Conservation (phyloP, 2,888 invertebrate species). For the Ctena decussata region DNA sequence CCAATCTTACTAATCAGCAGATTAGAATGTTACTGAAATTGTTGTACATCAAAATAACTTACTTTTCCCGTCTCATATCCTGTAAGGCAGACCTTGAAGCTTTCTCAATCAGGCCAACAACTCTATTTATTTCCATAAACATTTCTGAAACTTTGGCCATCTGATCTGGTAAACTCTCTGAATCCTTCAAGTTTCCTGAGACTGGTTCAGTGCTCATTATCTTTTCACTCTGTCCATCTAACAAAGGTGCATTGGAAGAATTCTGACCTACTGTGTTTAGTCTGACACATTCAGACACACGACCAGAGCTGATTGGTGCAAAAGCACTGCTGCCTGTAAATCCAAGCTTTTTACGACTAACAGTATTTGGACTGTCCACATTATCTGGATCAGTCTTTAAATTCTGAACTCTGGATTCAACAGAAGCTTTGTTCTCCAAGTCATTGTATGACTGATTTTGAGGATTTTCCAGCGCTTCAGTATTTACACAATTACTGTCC, state of each 20-base stretch:
- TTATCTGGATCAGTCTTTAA: neutral
- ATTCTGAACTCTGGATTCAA: neutral
- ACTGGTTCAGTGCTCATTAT: neutral
- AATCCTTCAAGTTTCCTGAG: neutral
- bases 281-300: neutral
- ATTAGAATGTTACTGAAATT: too few species aligned
- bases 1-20: too few species aligned
- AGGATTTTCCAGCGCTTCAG: neutral
- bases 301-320: slow-evolving; percentile 60
- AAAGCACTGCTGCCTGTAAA: slow-evolving; percentile 66
- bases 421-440: neutral
- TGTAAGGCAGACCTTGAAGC: slow-evolving; percentile 70
- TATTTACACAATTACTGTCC: neutral
- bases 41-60: slow-evolving; percentile 40
- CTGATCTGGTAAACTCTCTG: slow-evolving; percentile 42
- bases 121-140: slow-evolving; percentile 61
- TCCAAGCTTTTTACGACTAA: slow-evolving; percentile 60
- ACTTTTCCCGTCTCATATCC: slow-evolving; percentile 74
- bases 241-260: neutral
- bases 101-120: slow-evolving; percentile 69
- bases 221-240: neutral
- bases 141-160: slow-evolving; percentile 50
- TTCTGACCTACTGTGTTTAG: neutral
- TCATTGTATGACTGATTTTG: neutral
- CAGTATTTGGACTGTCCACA: slow-evolving; percentile 47